These are phyloP conservation scores for Zoanthus solanderi DNA, from an alignment of 92 coral and sea anemone genomes.

Conservation along the genomic window DNA sequence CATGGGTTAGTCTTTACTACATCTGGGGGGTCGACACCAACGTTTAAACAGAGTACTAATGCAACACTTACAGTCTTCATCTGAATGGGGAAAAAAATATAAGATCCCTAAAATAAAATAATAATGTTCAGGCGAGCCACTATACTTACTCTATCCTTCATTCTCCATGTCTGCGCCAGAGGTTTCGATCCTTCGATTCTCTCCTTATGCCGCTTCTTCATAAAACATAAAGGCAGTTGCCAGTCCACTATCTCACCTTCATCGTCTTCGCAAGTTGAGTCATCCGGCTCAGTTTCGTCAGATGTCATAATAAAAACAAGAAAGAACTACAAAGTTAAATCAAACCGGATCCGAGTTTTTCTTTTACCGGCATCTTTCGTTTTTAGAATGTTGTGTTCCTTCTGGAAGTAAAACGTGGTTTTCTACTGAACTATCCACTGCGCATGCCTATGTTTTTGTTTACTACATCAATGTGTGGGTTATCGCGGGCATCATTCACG, in stretches of 20 bases:
- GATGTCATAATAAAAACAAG: conserved; percentile 76
- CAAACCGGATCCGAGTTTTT: conserved; percentile 19
- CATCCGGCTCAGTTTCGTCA: conserved; percentile 84
- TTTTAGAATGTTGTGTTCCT: background rate
- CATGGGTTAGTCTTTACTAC: conserved; percentile 97
- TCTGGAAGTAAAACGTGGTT: conserved; percentile 45
- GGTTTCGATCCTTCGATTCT: conserved; percentile 85
- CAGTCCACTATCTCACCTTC: conserved; percentile 98
- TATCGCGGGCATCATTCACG: conserved; percentile 57
- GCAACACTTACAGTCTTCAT: conserved; percentile 99
- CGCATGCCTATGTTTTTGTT: conserved; percentile 92
- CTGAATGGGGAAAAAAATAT: conserved; percentile 44
- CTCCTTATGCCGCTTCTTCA: conserved; percentile 97
- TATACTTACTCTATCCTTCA: conserved; percentile 92
- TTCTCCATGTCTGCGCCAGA: conserved; percentile 96
- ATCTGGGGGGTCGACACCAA: conserved; percentile 98
- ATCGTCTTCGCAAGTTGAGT: conserved; percentile 86
- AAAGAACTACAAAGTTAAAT: conserved; percentile 4
- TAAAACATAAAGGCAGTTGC: conserved; percentile 95
- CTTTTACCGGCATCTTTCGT: conserved; percentile 39
- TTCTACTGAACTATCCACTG: conserved; percentile 41
- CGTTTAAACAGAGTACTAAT: conserved; percentile 89
- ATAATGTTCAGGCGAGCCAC: background rate
- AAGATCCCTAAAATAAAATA: background rate
- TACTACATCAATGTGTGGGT: conserved; percentile 18